A percentile compares a stretch with the other conserved stretches of the same genome.
phyloP scores from a whole-genome alignment of 1,140 invertebrate species.

The Chironomus tepperi region DNA sequence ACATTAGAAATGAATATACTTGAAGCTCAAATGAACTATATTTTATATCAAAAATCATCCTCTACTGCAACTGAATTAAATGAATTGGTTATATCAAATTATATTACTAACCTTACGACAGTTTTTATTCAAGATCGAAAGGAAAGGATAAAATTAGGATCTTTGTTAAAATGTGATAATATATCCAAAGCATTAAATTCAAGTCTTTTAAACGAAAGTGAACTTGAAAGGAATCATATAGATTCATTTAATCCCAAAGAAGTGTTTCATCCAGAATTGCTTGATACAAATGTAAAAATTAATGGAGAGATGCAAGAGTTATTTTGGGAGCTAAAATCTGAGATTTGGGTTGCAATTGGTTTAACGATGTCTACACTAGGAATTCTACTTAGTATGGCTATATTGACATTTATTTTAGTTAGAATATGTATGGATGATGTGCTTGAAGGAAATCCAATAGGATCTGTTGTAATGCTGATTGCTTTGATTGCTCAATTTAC shows the following conservation, averaged over 20 bases:
- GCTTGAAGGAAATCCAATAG: constrained; percentile 44
- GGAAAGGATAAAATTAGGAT: not conserved
- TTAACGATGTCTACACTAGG: constrained; percentile 42
- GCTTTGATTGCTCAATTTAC: constrained; percentile 44
- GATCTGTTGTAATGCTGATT: constrained; percentile 41
- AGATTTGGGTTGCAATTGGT: constrained; percentile 44
- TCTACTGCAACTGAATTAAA: not conserved
- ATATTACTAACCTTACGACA: not conserved
- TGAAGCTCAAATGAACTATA: constrained; percentile 5
- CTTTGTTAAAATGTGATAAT: not conserved
- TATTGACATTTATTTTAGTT: constrained; percentile 42
- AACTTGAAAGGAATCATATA: not conserved
- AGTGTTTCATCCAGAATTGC: not conserved
- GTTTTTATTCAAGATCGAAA: not conserved
- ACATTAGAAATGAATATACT: not conserved
- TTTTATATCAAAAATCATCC: not conserved
- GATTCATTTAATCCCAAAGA: not conserved
- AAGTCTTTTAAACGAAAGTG: not conserved
- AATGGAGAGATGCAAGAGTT: constrained; percentile 36
- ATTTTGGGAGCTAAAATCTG: constrained; percentile 41
- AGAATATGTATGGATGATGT: constrained; percentile 41
- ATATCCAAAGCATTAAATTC: not conserved
- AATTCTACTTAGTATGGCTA: constrained; percentile 41
- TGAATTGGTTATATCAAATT: not conserved
- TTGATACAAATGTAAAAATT: not conserved